Evolutionary conservation across 1,140 invertebrate genomes (phyloP).

Genomic region (Caerostris darwini): DNA sequence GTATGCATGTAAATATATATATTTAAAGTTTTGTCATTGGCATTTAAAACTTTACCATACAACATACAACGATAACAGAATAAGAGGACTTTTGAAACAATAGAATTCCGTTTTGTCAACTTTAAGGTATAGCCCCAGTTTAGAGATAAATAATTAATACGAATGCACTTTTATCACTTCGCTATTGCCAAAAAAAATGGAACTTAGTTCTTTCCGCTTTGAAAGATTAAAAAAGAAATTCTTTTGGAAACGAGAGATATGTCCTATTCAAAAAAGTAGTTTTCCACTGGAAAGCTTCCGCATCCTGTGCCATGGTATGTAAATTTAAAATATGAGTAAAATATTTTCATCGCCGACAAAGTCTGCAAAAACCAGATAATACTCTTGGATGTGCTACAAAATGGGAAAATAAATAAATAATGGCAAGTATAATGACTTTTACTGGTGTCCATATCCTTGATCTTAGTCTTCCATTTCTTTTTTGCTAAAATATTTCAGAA

Average conservation of each 20-base stretch:
- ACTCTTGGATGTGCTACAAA: not conserved
- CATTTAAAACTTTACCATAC: not conserved
- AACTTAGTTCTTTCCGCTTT: slow-evolving; percentile 18
- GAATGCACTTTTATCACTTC: not conserved
- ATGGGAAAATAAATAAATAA: slow-evolving; percentile 38
- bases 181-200: not conserved
- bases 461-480: not conserved
- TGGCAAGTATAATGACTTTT: slow-evolving; percentile 25
- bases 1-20: not conserved
- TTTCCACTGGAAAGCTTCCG: slow-evolving; percentile 15
- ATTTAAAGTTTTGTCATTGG: not conserved
- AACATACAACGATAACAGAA: not conserved
- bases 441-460: not conserved
- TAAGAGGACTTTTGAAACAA: not conserved
- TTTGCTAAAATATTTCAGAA: not conserved
- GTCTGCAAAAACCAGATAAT: slow-evolving; percentile 47
- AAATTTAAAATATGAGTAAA: slow-evolving; percentile 52
- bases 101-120: not conserved
- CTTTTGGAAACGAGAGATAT: not conserved
- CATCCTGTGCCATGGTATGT: not conserved
- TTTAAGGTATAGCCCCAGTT: not conserved
- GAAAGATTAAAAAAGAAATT: not conserved
- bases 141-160: not conserved
- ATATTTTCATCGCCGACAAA: not conserved
- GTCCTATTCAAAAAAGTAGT: slow-evolving; percentile 34